phyloP scores from a whole-genome alignment of 2,797 vertebrate genomes.

The Pangasius mekongensis region DNA sequence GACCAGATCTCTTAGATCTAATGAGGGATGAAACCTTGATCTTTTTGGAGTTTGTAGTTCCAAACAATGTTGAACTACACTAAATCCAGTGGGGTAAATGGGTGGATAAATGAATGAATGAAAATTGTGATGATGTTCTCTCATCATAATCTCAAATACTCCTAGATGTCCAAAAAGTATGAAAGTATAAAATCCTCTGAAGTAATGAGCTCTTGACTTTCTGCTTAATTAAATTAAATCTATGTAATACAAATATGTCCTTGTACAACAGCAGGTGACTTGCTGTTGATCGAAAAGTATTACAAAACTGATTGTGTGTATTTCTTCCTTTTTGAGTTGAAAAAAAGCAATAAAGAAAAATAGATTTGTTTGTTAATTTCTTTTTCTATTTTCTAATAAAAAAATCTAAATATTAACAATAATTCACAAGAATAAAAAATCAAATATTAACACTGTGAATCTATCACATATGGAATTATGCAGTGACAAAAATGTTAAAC shows the following conservation, averaged over 20 bases:
- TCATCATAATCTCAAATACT: not conserved
- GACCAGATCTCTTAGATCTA: conserved; percentile 22
- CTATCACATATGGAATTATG: not conserved
- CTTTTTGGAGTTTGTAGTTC: conserved; percentile 9
- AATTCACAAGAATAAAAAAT: not conserved
- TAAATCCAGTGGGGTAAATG: not conserved
- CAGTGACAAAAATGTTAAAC: not conserved
- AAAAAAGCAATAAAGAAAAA: not conserved
- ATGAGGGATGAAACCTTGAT: conserved; percentile 18
- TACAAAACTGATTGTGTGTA: not conserved
- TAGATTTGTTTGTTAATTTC: too few species aligned
- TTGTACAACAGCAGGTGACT: not conserved
- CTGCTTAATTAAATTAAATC: not conserved
- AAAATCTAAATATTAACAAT: not conserved
- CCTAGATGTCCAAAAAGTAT: too few species aligned
- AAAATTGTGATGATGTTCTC: not conserved
- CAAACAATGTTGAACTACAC: not conserved
- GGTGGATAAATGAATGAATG: not conserved
- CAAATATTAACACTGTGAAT: not conserved
- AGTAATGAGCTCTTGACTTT: not conserved
- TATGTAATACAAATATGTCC: not conserved
- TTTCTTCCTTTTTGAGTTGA: not conserved
- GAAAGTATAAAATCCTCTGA: not conserved
- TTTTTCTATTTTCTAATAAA: not conserved
- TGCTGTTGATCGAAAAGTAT: not conserved